Evolutionary conservation across 2,797 vertebrate genomes (phyloP).

Genomic region (Gymnothorax reevesii): DNA sequence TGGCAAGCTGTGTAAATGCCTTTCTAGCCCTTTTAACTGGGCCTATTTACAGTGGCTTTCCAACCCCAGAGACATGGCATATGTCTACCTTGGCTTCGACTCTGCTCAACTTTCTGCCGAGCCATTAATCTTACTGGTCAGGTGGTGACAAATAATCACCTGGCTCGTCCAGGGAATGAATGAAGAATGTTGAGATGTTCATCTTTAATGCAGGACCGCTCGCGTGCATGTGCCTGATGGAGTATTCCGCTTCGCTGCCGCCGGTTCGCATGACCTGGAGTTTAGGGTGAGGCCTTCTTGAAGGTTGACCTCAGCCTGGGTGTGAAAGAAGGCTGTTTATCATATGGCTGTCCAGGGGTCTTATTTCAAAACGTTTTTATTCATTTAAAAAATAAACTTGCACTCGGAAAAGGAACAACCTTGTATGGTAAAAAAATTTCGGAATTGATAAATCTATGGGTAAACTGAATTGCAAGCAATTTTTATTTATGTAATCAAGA

Average conservation of each 20-base stretch:
- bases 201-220: background rate
- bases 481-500: too few relatives aligned
- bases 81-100: background rate
- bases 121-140: background rate
- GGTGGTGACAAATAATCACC: conserved; percentile 3
- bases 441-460: too few relatives aligned
- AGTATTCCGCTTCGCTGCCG: background rate
- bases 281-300: background rate
- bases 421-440: too few relatives aligned
- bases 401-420: too few relatives aligned
- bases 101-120: background rate
- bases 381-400: too few relatives aligned
- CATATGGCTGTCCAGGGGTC: background rate
- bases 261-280: background rate
- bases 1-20: conserved; percentile 1
- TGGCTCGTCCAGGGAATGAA: background rate
- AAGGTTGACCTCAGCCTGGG: background rate
- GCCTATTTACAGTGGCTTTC: conserved; percentile 1
- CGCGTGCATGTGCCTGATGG: background rate
- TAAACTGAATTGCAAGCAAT: too few relatives aligned
- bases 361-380: too few relatives aligned
- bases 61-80: background rate
- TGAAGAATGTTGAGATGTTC: background rate
- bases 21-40: conserved; percentile 1
- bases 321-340: too few relatives aligned